phyloP scores from a whole-genome alignment of 2,888 invertebrate species.

The Drosophila mimetica region DNA sequence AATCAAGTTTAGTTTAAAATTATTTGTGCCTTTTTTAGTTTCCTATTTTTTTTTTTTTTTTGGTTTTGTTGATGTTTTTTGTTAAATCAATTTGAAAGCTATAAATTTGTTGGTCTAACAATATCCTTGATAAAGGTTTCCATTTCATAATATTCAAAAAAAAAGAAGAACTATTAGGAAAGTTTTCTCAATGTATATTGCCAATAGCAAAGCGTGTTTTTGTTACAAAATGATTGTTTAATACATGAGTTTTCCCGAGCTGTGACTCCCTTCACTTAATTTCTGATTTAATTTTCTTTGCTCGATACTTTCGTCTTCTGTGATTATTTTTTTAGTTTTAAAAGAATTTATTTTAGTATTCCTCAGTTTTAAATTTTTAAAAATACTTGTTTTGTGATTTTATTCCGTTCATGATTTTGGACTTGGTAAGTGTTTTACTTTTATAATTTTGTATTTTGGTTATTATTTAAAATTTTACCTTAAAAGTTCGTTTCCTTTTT shows the following conservation, averaged over 20 bases:
- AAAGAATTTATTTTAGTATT: slow-evolving; percentile 1
- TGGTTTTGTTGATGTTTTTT: slow-evolving; percentile 55
- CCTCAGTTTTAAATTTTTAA: not conserved
- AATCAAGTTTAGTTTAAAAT: slow-evolving; percentile 29
- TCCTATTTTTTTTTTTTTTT: slow-evolving; percentile 50
- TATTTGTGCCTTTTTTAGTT: slow-evolving; percentile 66
- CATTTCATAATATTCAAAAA: slow-evolving; percentile 2
- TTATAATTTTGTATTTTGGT: not conserved
- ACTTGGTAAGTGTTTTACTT: slow-evolving; percentile 38
- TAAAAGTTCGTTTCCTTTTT: slow-evolving; percentile 1
- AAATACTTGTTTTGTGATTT: not conserved
- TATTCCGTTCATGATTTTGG: slow-evolving; percentile 4
- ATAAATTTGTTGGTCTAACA: slow-evolving; percentile 81
- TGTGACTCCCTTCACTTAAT: not conserved
- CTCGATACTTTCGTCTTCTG: not conserved
- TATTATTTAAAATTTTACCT: not conserved
- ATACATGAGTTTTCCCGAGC: slow-evolving; percentile 48
- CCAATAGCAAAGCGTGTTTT: slow-evolving; percentile 75
- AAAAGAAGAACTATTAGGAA: slow-evolving; percentile 48
- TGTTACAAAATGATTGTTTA: slow-evolving; percentile 47
- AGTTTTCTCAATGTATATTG: slow-evolving; percentile 73
- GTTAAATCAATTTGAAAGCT: slow-evolving; percentile 62
- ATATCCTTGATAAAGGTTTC: slow-evolving; percentile 73
- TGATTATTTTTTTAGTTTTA: slow-evolving; percentile 1
- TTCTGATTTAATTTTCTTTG: not conserved